Evolutionary conservation across 2,888 invertebrate genomes (phyloP), one percentile per base, ranked within the genome.

Genomic region (Tetragonisca angustula): DNA sequence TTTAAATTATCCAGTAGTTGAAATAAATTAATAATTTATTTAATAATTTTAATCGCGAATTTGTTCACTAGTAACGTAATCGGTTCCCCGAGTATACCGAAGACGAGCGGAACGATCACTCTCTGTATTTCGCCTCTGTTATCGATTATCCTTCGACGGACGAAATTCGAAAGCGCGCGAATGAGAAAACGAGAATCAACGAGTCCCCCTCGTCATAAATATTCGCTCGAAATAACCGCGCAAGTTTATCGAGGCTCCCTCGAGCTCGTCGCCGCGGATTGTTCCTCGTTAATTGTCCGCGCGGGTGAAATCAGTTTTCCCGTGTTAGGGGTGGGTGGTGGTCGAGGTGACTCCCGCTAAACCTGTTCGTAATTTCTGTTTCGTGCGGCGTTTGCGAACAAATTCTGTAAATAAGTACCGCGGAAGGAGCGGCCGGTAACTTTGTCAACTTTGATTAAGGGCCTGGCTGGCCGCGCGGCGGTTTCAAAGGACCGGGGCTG

Each of bases 361-460:
- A 79, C 59, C 61, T 61, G 73, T 65, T 79, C 15, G 81, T 82
- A 79, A 79, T 75, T 82, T 71, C 82, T 71, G 82, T 75, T 67
- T 70, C 74, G 61, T 82, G 81, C 59, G n/a, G 56, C 21, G 64
- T 74, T 79, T 70, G 67, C 79, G 75, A 82, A 82, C 71, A 82
- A 82, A 75, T 82, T 32, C 54, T 70, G 43, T 32, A 32, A 32
- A 32, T 32, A 75, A 74, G 74, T 67, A 65, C 54, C 59, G 67
- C 54, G 70, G 65, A 79, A 82, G 75, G 79, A 79, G 75, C 59
- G 70, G 70, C 17, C 21, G 74, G 74, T 75, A 79, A 82, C 79
- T 79, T 82, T 61, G 79, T 82, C 82, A 82, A 82, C 79, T 79
- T 79, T 82, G 82, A 82, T 82, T 79, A 79, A 80, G 80, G 67